Base-by-base conservation (phyloP, 2,888 invertebrate species). In the Cryptophagus acutangulus region DNA sequence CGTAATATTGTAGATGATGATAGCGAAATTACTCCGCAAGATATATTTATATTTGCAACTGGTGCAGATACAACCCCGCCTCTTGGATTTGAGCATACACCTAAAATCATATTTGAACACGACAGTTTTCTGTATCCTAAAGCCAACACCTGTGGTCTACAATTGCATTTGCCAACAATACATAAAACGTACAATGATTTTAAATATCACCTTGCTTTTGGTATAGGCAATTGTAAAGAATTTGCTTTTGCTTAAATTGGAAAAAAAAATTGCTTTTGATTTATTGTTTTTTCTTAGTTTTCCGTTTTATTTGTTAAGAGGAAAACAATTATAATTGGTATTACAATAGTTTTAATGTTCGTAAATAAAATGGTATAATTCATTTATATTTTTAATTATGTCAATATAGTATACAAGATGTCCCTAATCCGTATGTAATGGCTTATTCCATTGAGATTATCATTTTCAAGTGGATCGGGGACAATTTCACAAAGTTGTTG, bases 381-480 rank as follows among this genome's bases (percentile, higher is more conserved):
- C 9, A 6, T 6, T 20, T 20, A 9, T 20, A 9, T 6, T 20
- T 26, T 4, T 10, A 31, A 15, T 31, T 31, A 31, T n/a, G 8
- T 15, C 3, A 15, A 5, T 3, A 31, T 15, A 15, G 13, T 8
- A 10, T 12, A 15, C 16, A 31, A 13, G 3, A 31, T 31, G 3
- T 31, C 5, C 13, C 16, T 13, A 3, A 37, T 13, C 13, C 6
- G 16, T 29, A 41, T 9, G 24, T 41, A 41, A n/a, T 30, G 20
- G 10, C 8, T 9, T 28, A 38, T 25, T 16, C 41, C 41, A 16
- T 14, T 24, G 33, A 18, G 14, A 17, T 39, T 29, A 24, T 41
- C 41, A 3, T 39, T 38, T 15, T 10, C 15, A 14, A 38, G 12
- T 17, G 41, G 41, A 28, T 41, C 33, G 10, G 41, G 33, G 6